phyloP scores from a whole-genome alignment of 30 jellyfish, hydroid and myxozoan species.

The Clytia hemisphaerica region DNA sequence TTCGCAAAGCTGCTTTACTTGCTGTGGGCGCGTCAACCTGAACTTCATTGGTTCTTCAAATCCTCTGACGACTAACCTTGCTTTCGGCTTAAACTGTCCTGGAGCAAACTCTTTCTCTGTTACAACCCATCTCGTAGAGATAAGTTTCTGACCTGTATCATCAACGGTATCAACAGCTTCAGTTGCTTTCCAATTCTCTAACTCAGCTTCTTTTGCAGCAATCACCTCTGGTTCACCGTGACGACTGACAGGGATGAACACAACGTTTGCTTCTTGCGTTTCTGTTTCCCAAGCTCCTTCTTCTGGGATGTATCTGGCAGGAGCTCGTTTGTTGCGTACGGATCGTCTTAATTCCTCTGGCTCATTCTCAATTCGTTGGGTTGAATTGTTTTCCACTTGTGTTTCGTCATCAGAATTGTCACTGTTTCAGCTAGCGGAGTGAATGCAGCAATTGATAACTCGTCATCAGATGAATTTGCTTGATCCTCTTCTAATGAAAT shows the following conservation, averaged over 20 bases:
- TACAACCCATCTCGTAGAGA: constrained; percentile 12
- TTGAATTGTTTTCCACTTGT: too few relatives aligned
- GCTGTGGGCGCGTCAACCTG: neutral
- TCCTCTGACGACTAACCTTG: neutral
- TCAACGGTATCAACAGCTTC: constrained; percentile 15
- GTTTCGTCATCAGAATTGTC: neutral
- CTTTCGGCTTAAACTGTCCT: constrained; percentile 19
- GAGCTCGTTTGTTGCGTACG: constrained; percentile 2
- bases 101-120: constrained; percentile 12
- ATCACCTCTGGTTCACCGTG: constrained; percentile 1
- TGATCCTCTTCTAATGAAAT: neutral
- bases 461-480: constrained; percentile 4
- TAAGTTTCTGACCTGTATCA: constrained; percentile 11
- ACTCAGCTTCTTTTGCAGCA: neutral
- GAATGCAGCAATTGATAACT: neutral
- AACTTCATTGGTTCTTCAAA: neutral
- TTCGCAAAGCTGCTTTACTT: too few relatives aligned
- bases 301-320: constrained; percentile 6
- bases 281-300: neutral
- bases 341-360: too few relatives aligned
- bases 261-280: neutral
- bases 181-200: constrained; percentile 7
- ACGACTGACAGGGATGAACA: neutral
- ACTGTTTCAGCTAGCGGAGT: neutral
- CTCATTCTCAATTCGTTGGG: too few relatives aligned